Percentiles rank a stretch among this genome's conserved stretches.
Evolutionary conservation across 1,140 invertebrate genomes (phyloP).

Genomic region (Eumaeus atala): DNA sequence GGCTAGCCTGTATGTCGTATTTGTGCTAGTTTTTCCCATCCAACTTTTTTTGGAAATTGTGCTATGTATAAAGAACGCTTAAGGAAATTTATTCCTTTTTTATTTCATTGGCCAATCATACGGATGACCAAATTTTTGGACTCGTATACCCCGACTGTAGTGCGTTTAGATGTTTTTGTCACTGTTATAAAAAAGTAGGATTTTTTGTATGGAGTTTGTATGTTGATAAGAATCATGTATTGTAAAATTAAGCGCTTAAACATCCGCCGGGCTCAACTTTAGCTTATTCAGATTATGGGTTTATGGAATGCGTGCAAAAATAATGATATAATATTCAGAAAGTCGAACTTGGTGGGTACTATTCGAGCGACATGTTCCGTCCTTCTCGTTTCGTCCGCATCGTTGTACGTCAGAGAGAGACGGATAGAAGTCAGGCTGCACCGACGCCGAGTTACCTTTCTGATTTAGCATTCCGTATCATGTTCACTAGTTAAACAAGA

Average conservation of each 20-base stretch:
- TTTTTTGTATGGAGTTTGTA: slow-evolving; percentile 60
- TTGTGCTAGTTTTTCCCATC: slow-evolving; percentile 67
- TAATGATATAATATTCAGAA: slow-evolving; percentile 31
- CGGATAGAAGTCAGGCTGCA: slow-evolving; percentile 20
- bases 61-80: slow-evolving; percentile 60
- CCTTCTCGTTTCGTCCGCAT: slow-evolving; percentile 25
- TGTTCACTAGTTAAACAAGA: slow-evolving; percentile 40
- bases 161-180: slow-evolving; percentile 50
- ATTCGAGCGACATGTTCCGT: slow-evolving; percentile 24
- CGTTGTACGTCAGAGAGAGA: slow-evolving; percentile 26
- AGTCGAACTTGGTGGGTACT: slow-evolving; percentile 28
- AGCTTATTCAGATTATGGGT: slow-evolving; percentile 14
- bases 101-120: slow-evolving; percentile 62
- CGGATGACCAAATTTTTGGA: slow-evolving; percentile 57
- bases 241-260: slow-evolving; percentile 56
- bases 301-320: slow-evolving; percentile 22
- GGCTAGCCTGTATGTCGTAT: slow-evolving; percentile 70
- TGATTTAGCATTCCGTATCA: slow-evolving; percentile 29
- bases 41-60: slow-evolving; percentile 55
- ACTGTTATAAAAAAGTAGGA: slow-evolving; percentile 42
- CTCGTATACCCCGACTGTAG: slow-evolving; percentile 46
- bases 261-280: slow-evolving; percentile 12
- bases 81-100: slow-evolving; percentile 47
- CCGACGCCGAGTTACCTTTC: slow-evolving; percentile 29
- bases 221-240: slow-evolving; percentile 54